These are phyloP conservation scores for Argya squamiceps DNA, from an alignment of 2,797 vertebrate genomes.

Conservation along the genomic window DNA sequence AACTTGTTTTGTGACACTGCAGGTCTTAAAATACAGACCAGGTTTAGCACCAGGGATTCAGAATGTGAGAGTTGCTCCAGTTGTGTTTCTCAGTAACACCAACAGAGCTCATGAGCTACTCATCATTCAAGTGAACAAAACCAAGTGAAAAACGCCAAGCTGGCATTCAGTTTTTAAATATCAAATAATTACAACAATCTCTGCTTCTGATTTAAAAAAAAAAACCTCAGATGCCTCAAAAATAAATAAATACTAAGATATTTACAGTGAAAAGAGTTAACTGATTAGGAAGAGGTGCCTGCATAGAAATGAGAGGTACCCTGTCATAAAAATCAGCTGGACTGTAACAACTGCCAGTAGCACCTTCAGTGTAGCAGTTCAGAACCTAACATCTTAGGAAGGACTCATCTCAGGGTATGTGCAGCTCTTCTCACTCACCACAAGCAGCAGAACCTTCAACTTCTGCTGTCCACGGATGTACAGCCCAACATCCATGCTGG, in stretches of 20 bases:
- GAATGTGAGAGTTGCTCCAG: rapidly evolving
- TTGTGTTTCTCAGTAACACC: neutral
- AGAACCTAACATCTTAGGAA: neutral
- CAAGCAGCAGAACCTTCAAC: neutral
- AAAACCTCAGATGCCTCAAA: neutral
- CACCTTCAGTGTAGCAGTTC: neutral
- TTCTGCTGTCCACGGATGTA: neutral
- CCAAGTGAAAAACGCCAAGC: neutral
- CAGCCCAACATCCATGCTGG: neutral
- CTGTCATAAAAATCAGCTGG: rapidly evolving
- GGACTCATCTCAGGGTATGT: neutral
- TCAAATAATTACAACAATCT: neutral
- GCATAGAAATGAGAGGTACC: neutral
- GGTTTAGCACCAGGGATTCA: neutral
- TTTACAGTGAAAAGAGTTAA: neutral
- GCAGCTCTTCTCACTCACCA: neutral
- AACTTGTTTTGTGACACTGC: neutral
- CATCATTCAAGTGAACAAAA: neutral
- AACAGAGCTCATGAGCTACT: neutral
- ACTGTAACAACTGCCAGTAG: neutral
- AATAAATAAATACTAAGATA: neutral
- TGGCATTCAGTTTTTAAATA: neutral
- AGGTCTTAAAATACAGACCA: neutral
- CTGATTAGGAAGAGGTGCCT: neutral
- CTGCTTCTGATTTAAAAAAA: neutral